Base-by-base conservation (phyloP, 2,888 invertebrate species). In the Parnassius apollo region DNA sequence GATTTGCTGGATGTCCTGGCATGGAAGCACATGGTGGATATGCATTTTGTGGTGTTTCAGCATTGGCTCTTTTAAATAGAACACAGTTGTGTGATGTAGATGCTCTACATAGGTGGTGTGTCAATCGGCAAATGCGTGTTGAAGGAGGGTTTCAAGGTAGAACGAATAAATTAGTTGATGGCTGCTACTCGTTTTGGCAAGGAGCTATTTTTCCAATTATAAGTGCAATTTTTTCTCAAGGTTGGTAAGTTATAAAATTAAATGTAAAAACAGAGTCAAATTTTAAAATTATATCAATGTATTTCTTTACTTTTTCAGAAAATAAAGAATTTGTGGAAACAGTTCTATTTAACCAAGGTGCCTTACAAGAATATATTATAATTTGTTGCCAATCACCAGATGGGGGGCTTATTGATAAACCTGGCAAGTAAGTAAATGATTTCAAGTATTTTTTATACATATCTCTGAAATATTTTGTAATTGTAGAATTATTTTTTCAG, bases 11-110 rank as follows among this genome's bases (percentile, higher is more conserved):
- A 0, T 95, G 83, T 65, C 91, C 91, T 18, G 98, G 97, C 9
- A 95, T 98, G 94, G 99, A 99, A 87, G 99, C 99, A 8, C 99
- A 99, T 90, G 99, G 99, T 2, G 99, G 99, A n/a, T 99, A 99
- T 86, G 96, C 99, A 1, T 99, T 98, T 87, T 99, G 99, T 93
- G 99, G 97, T 0, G 93, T 99, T 67, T 98, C 99, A 59, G 94
- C 97, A 1, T 92, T 99, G 53, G 94, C 96, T 2, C 88, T 99
- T 65, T 91, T 99, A 13, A 95, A 95, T 69, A 94, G 94, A 77
- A 94, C 95, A 49, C 91, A 95, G 71, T 86, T 95, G 42, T 96
- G 96, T 87, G 95, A 98, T 85, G 85, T 95, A 61, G 94, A 95
- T 78, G 93, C 95, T 8, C 88, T 99, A 62, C 83, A 96, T 79